Conservation (phyloP, 2,888 invertebrate genomes). For the Phaedon cochleariae region DNA sequence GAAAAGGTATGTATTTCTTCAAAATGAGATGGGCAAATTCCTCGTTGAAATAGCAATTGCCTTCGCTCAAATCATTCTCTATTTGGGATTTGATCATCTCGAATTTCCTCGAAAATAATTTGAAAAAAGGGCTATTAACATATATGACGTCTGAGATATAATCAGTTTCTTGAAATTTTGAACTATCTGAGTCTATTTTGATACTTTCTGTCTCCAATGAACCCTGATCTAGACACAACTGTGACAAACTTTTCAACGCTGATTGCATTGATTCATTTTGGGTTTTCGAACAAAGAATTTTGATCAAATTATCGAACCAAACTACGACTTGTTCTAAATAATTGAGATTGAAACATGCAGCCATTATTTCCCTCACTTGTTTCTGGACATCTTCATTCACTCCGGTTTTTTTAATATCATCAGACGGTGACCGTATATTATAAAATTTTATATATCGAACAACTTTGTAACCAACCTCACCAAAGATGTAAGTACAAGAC, state of each 20-base stretch:
- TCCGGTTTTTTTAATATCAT: not conserved
- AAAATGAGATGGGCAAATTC: not conserved
- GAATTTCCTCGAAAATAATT: not conserved
- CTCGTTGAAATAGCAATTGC: not conserved
- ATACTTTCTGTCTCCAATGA: not conserved
- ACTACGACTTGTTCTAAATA: not conserved
- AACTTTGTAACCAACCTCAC: too few species aligned
- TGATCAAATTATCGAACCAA: slow-evolving; percentile 4
- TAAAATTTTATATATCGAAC: too few species aligned
- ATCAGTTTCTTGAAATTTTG: not conserved
- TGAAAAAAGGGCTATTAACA: slow-evolving; percentile 1
- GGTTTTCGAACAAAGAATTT: slow-evolving; percentile 4
- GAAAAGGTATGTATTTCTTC: not conserved
- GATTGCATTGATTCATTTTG: not conserved
- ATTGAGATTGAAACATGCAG: slow-evolving; percentile 4
- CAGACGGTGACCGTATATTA: too few species aligned
- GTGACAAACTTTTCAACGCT: not conserved
- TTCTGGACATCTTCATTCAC: not conserved
- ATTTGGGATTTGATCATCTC: not conserved
- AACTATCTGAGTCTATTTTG: not conserved
- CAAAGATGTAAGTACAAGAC: too few species aligned
- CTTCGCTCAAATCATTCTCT: not conserved
- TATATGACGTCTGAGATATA: not conserved
- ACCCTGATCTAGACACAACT: not conserved
- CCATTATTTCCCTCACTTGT: slow-evolving; percentile 10